Evolutionary conservation across 2,797 vertebrate species (phyloP), one percentile per base, ranked within the genome.

Genomic region (Ibycter americanus): DNA sequence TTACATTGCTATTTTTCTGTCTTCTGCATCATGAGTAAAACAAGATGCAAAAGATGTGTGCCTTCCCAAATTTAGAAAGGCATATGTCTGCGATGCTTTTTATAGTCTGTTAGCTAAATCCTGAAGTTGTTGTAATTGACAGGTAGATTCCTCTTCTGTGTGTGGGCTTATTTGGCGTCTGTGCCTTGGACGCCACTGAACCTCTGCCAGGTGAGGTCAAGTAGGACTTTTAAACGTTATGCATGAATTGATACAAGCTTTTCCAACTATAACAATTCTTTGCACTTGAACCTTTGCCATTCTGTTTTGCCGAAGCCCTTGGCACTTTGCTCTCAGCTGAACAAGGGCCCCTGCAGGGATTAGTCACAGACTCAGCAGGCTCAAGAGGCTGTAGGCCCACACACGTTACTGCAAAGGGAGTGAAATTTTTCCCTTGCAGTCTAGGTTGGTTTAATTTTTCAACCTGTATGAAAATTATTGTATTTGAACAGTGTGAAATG

Each of bases 101-200:
- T 32, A 8, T 11, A 34, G 29, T 9, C 54, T 32, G 11, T 32
- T 85, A 42, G 58, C 54, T 87, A 62, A 62, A 68, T 62, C 40
- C 74, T 49, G 0, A 26, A 23, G 51, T 17, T 0, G 0, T 5
- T 0, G 3, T 47, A 65, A 56, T 1, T 62, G 74, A 22, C 82
- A 84, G 63, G 55, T 62, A 55, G 51, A 25, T 66, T 77, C 42
- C 23, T 67, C 23, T 62, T 21, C 25, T 56, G 22, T n/a, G 12
- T 5, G 10, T 26, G 89, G 77, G 34, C 42, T 51, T 32, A 15
- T 25, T 44, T 1, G 16, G 52, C 12, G 17, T 23, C 72, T 55
- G 38, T 66, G 61, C 62, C 78, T 82, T 10, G 20, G 70, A 10
- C 18, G 2, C 32, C 31, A 1, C 52, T 20, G 54, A 82, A 21